phyloP scores from a whole-genome alignment of 1,140 invertebrate species.

The Danaus melanippus region DNA sequence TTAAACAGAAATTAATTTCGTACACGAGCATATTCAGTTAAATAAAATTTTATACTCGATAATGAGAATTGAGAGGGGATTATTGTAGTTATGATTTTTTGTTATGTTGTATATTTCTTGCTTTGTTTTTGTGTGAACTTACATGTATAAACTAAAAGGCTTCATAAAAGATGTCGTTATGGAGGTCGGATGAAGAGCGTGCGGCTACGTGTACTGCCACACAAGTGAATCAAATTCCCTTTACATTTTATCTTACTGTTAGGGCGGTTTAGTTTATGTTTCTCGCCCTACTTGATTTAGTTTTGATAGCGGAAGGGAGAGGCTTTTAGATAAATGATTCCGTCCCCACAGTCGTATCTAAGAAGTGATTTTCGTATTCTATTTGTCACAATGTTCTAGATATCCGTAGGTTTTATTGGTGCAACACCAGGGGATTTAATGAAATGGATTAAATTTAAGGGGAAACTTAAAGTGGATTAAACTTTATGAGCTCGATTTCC shows the following conservation, averaged over 20 bases:
- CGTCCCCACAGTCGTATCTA: slow-evolving; percentile 28
- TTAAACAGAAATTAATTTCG: no score
- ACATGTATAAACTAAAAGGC: no score
- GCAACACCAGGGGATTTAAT: slow-evolving; percentile 46
- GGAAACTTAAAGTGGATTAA: slow-evolving; percentile 51
- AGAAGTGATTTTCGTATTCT: slow-evolving; percentile 37
- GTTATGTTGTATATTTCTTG: no score
- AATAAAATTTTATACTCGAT: slow-evolving; percentile 18
- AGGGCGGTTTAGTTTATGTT: slow-evolving; percentile 65
- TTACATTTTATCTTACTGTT: slow-evolving; percentile 64
- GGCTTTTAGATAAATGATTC: slow-evolving; percentile 66
- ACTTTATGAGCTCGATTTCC: slow-evolving; percentile 26
- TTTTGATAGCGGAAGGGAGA: slow-evolving; percentile 65
- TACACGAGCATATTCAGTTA: background rate
- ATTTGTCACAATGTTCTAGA: slow-evolving; percentile 54
- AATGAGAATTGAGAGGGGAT: background rate
- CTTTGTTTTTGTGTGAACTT: no score
- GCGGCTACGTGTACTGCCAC: slow-evolving; percentile 38
- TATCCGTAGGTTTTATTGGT: slow-evolving; percentile 33
- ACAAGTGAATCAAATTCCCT: slow-evolving; percentile 65
- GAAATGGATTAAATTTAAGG: slow-evolving; percentile 44
- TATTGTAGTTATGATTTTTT: no score
- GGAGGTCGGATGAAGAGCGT: slow-evolving; percentile 25
- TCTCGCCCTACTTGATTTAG: slow-evolving; percentile 63
- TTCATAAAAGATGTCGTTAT: slow-evolving; percentile 47